phyloP scores from a whole-genome alignment of 2,113 vertebrate genomes.

The Festucalex cinctus region DNA sequence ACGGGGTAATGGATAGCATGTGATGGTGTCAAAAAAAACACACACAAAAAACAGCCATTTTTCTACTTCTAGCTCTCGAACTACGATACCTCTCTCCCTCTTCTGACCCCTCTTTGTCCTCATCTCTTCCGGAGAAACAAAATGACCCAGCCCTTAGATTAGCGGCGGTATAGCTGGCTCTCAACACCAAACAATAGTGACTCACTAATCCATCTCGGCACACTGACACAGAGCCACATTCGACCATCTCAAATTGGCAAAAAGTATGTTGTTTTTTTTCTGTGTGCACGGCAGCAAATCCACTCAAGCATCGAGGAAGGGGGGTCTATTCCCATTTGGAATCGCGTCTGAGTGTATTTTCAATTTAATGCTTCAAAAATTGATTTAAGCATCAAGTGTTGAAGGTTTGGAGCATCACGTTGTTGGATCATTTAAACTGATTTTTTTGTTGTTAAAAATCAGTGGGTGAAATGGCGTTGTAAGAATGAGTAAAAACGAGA shows the following conservation, averaged over 20 bases:
- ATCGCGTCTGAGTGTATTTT: not conserved
- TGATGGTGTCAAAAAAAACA: too few species aligned
- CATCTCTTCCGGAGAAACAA: constrained; percentile 31
- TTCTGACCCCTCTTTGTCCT: not conserved
- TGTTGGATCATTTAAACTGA: not conserved
- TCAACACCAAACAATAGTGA: constrained; percentile 37
- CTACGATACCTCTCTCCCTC: not conserved
- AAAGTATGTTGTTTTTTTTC: not conserved
- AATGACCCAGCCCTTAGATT: constrained; percentile 46
- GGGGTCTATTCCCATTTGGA: not conserved
- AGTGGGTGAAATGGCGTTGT: constrained; percentile 16
- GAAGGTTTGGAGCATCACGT: constrained; percentile 25
- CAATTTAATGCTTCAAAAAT: not conserved
- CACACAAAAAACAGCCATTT: too few species aligned
- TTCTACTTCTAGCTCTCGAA: too few species aligned
- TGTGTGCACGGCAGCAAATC: not conserved
- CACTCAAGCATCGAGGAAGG: not conserved
- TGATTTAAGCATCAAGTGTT: constrained; percentile 6
- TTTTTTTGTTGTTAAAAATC: constrained; percentile 11
- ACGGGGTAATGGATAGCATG: too few species aligned
- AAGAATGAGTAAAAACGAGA: constrained; percentile 18
- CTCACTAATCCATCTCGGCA: constrained; percentile 10
- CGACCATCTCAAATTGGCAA: constrained; percentile 32
- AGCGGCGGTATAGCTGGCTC: constrained; percentile 33
- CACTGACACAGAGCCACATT: constrained; percentile 15